These are phyloP conservation scores for Hemicrepidius hirtus DNA, from an alignment of 2,888 invertebrate genomes.

Conservation along the genomic window DNA sequence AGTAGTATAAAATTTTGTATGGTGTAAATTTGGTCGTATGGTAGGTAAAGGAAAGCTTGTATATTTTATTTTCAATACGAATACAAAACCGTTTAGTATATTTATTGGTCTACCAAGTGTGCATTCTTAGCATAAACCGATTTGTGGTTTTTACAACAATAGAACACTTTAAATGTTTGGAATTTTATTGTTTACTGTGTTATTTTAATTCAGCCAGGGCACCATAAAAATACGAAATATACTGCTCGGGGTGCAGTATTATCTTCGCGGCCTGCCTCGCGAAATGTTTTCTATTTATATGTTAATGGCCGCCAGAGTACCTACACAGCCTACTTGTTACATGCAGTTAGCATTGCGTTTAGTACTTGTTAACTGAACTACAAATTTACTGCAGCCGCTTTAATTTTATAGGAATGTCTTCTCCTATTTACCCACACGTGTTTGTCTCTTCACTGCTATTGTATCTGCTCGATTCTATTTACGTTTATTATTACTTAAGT, in stretches of 20 bases:
- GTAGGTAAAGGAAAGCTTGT: constrained; percentile 31
- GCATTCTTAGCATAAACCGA: constrained; percentile 66
- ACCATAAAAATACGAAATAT: constrained; percentile 45
- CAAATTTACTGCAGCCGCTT: constrained; percentile 56
- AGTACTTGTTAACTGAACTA: constrained; percentile 57
- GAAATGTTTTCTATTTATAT: constrained; percentile 47
- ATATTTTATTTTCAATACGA: constrained; percentile 54
- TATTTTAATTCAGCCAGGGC: constrained; percentile 49
- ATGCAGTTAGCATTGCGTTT: constrained; percentile 56
- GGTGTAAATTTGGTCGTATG: constrained; percentile 28
- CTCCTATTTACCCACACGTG: constrained; percentile 22
- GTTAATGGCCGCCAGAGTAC: constrained; percentile 40
- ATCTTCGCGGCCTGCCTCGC: constrained; percentile 17
- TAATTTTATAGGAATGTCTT: constrained; percentile 35
- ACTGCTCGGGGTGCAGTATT: constrained; percentile 19
- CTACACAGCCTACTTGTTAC: constrained; percentile 42
- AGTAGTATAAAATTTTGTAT: constrained; percentile 9
- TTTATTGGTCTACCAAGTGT: constrained; percentile 68
- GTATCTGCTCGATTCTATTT: background rate
- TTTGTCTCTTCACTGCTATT: background rate
- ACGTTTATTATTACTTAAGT: background rate
- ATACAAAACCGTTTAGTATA: constrained; percentile 64
- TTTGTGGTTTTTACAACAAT: constrained; percentile 70
- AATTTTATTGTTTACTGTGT: constrained; percentile 66
- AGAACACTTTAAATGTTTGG: constrained; percentile 70